Evolutionary conservation across 2,797 vertebrate genomes (phyloP), one percentile per base, ranked within the genome.

Genomic region (Enteromius anoplus): DNA sequence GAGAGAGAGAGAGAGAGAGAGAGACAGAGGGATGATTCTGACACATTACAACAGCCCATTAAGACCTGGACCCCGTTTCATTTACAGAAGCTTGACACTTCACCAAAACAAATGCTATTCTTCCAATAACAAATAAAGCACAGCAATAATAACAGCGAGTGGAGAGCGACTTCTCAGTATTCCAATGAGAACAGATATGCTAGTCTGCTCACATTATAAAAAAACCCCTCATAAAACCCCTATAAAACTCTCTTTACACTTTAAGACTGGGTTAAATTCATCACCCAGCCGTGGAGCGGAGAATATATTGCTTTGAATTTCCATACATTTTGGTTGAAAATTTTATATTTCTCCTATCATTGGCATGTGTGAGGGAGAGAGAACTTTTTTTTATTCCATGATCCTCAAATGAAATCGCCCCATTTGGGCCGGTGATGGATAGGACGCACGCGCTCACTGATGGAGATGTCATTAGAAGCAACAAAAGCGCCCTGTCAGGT

Each of bases 221-320:
- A 90, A 65, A 78, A 60, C 7, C 3, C 71, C 29, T 10, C 55
- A 76, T 76, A 60, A 60, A 64, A 64, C 37, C 53, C 40, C 19
- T 45, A 62, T 62, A 62, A 93, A 92, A 91, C 90, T 92, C 85
- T 87, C 91, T 88, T 91, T 93, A 94, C 91, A 92, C 91, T 92
- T 32, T 32, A 64, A 17, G 93, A 93, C 92, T 91, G 89, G 72
- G 90, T 88, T 91, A 92, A 94, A 95, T 94, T 94, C 93, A 94
- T 95, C 94, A 95, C 94, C 89, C 93, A 94, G 94, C 94, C 91
- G 84, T 90, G 86, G 91, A 89, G 90, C 88, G 87, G 93, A 93
- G 92, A 94, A 94, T 93, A 95, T 95, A 95, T 95, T 95, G 94
- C 93, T 93, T 94, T 92, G 94, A 95, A 95, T 95, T 95, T 95